A percentile compares a stretch with the other conserved stretches of the same genome.
Conservation (phyloP, 2,113 vertebrate species). For the Sarotherodon lohbergeri region DNA sequence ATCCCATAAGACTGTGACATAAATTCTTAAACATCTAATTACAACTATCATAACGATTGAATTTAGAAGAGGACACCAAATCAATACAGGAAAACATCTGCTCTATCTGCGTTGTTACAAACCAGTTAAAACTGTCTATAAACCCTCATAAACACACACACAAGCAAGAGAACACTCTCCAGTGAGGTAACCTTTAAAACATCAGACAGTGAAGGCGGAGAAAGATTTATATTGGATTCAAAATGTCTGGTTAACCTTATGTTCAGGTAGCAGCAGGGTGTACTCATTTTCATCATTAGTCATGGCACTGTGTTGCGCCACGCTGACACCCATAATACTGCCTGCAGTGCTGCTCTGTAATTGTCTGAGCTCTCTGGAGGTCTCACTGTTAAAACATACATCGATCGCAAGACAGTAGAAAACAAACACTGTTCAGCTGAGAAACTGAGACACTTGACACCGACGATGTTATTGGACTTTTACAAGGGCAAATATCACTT, state of each 20-base stretch:
- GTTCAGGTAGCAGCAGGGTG: background rate
- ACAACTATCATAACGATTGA: background rate
- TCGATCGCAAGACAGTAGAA: background rate
- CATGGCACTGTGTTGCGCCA: background rate
- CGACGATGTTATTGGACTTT: background rate
- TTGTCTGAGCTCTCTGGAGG: slow-evolving; percentile 9
- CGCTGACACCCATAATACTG: slow-evolving; percentile 6
- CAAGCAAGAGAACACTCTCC: background rate
- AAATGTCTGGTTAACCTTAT: slow-evolving; percentile 1
- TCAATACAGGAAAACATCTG: background rate
- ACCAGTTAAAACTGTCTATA: background rate
- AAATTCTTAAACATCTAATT: slow-evolving; percentile 22
- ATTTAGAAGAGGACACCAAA: background rate
- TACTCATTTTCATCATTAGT: slow-evolving; percentile 12
- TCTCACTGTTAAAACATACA: slow-evolving; percentile 10
- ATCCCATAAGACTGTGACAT: background rate
- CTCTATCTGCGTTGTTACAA: background rate
- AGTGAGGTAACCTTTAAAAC: background rate
- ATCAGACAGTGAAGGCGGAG: background rate
- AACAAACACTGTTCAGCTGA: background rate
- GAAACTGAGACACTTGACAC: background rate
- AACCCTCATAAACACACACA: background rate
- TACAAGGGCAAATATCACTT: background rate
- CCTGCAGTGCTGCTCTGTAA: slow-evolving; percentile 20
- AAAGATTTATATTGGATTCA: background rate